Evolutionary conservation across 2,888 invertebrate species (phyloP), one percentile per base, ranked within the genome.

Genomic region (Pelosia muscerda): DNA sequence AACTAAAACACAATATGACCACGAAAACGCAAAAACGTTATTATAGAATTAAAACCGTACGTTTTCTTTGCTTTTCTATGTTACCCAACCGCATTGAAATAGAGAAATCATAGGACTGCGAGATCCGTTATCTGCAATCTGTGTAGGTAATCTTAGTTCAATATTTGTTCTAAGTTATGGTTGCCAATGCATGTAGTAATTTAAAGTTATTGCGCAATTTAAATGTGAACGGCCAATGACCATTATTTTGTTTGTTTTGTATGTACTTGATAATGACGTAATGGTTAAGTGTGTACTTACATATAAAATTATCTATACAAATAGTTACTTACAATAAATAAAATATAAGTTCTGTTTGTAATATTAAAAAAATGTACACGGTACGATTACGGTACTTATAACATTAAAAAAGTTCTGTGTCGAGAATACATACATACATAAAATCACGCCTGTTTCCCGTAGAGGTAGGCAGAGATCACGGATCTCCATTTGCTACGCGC

Each of bases 121-220:
- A 57, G 25, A 69, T 72, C 55, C 71, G 81, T 81, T 82, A 78
- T 38, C 71, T 77, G 65, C 67, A 76, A 82, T 81, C 72, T 64
- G 28, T 63, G 66, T 62, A 19, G 34, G 34, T 23, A 73, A 73
- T 74, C 69, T 69, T 68, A 63, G 75, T 68, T 28, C 63, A 71
- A 66, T 76, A 68, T 76, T 76, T 71, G 57, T 69, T 66, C 73
- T 26, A 54, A 31, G 26, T 2, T 55, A 79, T 19, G 78, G 81
- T 63, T 75, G 78, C 9, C 65, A 59, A 42, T 60, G 53, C 38
- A 19, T 38, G 25, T 19, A 38, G 23, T 59, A 59, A 3, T 15
- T 59, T 38, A 59, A 19, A 10, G 38, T 34, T 23, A 59, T 38
- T 23, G 34, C 23, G 25, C 25, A 10, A 23, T 59, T 23, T 25